A percentile compares a stretch with the other conserved stretches of the same genome.
Conservation (phyloP, 1,140 invertebrate genomes). For the Trachymyrmex septentrionalis region DNA sequence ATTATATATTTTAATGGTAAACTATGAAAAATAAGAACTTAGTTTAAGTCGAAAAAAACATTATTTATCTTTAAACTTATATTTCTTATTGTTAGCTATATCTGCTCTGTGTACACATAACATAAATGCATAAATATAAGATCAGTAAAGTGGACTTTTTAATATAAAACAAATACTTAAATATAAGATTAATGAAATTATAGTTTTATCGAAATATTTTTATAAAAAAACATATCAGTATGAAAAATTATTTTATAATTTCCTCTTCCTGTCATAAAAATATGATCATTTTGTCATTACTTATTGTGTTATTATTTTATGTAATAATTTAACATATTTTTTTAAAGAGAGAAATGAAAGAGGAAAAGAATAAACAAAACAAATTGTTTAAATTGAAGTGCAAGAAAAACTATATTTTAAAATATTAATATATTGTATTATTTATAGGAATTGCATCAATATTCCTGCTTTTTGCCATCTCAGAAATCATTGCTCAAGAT, state of each 20-base stretch:
- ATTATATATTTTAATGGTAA: neutral
- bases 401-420: neutral
- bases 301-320: neutral
- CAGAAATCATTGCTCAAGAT: slow-evolving; percentile 16
- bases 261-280: neutral
- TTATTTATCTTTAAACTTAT: neutral
- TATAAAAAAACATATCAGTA: neutral
- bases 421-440: slow-evolving; percentile 88
- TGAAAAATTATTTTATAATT: neutral
- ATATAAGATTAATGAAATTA: too few relatives aligned
- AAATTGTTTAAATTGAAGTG: neutral
- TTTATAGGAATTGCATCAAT: slow-evolving; percentile 94
- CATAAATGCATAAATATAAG: neutral
- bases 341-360: neutral
- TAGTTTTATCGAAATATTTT: neutral
- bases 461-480: neutral
- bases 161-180: neutral
- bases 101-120: neutral
- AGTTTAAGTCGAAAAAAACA: neutral
- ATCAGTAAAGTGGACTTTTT: neutral
- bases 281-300: neutral
- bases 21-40: too few relatives aligned
- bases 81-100: neutral
- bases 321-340: neutral
- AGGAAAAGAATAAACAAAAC: neutral